A percentile compares a stretch with the other conserved stretches of the same genome.
These are phyloP conservation scores for Arbacia lixula DNA, from an alignment of 53 echinoderm and acorn worm genomes.

Conservation along the genomic window DNA sequence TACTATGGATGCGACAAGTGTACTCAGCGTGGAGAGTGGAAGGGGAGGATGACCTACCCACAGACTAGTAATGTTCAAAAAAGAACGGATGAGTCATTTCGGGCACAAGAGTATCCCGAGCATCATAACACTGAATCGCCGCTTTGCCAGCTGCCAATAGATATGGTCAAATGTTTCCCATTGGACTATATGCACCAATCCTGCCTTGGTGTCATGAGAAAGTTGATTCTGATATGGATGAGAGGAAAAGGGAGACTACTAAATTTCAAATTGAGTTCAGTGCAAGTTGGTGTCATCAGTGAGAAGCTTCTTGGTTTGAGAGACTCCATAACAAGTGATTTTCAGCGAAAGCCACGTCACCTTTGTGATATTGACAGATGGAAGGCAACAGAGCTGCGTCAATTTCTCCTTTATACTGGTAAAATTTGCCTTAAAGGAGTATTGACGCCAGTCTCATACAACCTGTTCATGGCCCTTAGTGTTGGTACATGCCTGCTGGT, in stretches of 20 bases:
- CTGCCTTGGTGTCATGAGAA: constrained; percentile 65
- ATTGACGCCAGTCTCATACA: constrained; percentile 46
- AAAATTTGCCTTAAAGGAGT: constrained; percentile 63
- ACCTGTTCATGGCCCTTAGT: constrained; percentile 72
- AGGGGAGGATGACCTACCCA: constrained; percentile 73
- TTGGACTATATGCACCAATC: constrained; percentile 73
- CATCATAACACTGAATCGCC: constrained; percentile 58
- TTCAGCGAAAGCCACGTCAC: constrained; percentile 66
- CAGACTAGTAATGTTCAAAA: constrained; percentile 43
- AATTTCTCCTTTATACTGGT: constrained; percentile 73
- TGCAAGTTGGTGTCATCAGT: constrained; percentile 31
- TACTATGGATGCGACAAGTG: constrained; percentile 79
- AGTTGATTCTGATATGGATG: constrained; percentile 67
- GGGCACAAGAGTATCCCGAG: constrained; percentile 53
- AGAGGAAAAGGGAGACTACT: constrained; percentile 64
- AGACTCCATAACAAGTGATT: constrained; percentile 48
- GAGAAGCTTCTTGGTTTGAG: constrained; percentile 43
- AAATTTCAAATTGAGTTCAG: constrained; percentile 12
- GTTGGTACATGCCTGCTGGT: constrained; percentile 65
- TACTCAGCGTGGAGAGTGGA: constrained; percentile 63
- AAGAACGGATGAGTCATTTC: constrained; percentile 69
- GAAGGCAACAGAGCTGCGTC: constrained; percentile 74
- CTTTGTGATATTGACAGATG: constrained; percentile 70
- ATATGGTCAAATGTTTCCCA: constrained; percentile 71
- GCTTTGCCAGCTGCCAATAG: constrained; percentile 59